A percentile compares a stretch with the other conserved stretches of the same genome.
Evolutionary conservation across 2,888 invertebrate species (phyloP).

Genomic region (Shargacucullia verbasci): DNA sequence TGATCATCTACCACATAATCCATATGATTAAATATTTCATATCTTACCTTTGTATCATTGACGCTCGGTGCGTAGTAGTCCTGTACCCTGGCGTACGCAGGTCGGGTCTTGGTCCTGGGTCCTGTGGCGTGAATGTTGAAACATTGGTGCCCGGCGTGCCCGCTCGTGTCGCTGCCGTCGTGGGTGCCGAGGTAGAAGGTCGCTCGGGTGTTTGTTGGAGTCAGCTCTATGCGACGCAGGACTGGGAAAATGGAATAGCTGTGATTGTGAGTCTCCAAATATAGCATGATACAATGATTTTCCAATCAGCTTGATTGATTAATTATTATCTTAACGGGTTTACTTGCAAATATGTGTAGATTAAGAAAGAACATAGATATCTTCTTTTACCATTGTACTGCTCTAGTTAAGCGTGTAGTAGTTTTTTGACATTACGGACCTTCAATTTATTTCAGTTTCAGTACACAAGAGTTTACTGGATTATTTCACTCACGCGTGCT

Average conservation of each 20-base stretch:
- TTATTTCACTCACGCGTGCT: slow-evolving; percentile 72
- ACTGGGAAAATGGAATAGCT: slow-evolving; percentile 60
- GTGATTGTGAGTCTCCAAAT: too few species aligned
- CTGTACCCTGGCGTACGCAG: slow-evolving; percentile 88
- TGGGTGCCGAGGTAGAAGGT: slow-evolving; percentile 75
- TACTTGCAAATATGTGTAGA: too few species aligned
- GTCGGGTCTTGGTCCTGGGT: slow-evolving; percentile 71
- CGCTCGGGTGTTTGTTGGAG: slow-evolving; percentile 65
- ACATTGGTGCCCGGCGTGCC: slow-evolving; percentile 71
- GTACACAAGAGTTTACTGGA: too few species aligned
- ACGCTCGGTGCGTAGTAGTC: slow-evolving; percentile 91
- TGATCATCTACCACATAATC: too few species aligned
- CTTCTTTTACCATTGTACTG: too few species aligned
- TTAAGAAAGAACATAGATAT: too few species aligned
- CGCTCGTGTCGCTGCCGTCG: slow-evolving; percentile 52
- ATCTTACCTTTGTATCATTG: slow-evolving; percentile 85
- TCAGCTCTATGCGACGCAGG: slow-evolving; percentile 80
- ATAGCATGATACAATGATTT: too few species aligned
- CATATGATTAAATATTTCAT: background rate
- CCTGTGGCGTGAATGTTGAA: slow-evolving; percentile 75
- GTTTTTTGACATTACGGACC: too few species aligned
- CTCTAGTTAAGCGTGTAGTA: too few species aligned
- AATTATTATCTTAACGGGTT: too few species aligned
- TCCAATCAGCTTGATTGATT: too few species aligned
- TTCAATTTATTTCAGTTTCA: too few species aligned